These are phyloP conservation scores for Hirtodrosophila duncani DNA, from an alignment of 2,888 invertebrate genomes.

Conservation along the genomic window DNA sequence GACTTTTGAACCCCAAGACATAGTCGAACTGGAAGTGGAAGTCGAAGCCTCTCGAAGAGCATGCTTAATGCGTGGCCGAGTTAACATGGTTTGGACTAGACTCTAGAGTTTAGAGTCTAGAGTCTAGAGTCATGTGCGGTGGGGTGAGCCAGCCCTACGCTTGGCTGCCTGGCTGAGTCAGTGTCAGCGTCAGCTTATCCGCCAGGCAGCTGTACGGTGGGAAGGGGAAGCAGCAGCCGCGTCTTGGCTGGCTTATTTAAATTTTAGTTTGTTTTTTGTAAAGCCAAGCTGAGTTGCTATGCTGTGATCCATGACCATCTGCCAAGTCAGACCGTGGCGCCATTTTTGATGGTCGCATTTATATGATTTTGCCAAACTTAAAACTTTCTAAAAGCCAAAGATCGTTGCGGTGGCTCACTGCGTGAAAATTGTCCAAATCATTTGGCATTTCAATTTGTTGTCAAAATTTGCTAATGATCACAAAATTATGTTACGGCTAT, in stretches of 20 bases:
- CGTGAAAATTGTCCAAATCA: constrained; percentile 22
- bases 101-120: neutral
- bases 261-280: constrained; percentile 12
- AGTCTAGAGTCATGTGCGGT: neutral
- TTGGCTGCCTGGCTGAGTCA: constrained; percentile 43
- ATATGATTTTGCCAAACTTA: constrained; percentile 59
- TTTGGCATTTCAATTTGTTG: constrained; percentile 12
- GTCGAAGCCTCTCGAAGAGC: too few relatives aligned
- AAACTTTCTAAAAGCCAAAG: constrained; percentile 56
- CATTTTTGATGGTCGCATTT: constrained; percentile 58
- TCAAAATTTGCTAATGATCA: too few relatives aligned
- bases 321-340: constrained; percentile 40
- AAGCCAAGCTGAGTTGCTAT: constrained; percentile 20
- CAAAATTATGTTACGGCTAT: too few relatives aligned
- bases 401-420: constrained; percentile 18
- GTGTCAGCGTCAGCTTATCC: constrained; percentile 48
- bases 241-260: constrained; percentile 44
- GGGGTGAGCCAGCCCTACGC: constrained; percentile 34
- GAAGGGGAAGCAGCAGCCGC: too few relatives aligned
- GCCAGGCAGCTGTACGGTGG: constrained; percentile 50
- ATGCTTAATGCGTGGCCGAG: constrained; percentile 7
- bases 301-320: constrained; percentile 66
- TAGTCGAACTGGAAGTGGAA: too few relatives aligned
- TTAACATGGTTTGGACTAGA: too few relatives aligned
- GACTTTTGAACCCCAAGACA: too few relatives aligned